phyloP scores from a whole-genome alignment of 2,113 vertebrate species.

The Siphamia tubifer region DNA sequence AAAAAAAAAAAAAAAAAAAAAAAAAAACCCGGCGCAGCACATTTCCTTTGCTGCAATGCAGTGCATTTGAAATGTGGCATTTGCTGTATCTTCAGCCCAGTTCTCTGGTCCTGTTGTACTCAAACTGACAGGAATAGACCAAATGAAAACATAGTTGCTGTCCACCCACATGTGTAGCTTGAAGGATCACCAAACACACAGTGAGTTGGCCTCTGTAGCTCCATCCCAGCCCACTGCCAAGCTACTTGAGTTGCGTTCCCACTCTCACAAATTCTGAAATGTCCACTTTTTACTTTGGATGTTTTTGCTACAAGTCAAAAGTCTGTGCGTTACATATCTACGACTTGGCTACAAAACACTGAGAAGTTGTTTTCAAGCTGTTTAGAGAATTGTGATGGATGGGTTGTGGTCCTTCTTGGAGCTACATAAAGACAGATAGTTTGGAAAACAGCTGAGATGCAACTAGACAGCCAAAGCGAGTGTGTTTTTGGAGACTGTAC shows the following conservation, averaged over 20 bases:
- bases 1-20: slow-evolving; percentile 22
- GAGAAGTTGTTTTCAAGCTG: slow-evolving; percentile 20
- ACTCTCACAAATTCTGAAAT: background rate
- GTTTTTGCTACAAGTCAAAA: background rate
- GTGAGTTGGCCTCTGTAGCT: background rate
- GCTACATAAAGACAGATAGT: background rate
- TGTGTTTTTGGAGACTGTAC: background rate
- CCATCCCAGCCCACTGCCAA: slow-evolving; percentile 6
- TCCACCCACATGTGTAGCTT: background rate
- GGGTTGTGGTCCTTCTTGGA: background rate
- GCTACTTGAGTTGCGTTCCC: background rate
- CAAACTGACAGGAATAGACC: background rate
- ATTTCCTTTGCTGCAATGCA: slow-evolving; percentile 16
- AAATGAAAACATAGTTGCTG: background rate
- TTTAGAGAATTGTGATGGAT: slow-evolving; percentile 21
- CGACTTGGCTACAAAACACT: slow-evolving; percentile 3
- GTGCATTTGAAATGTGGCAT: slow-evolving; percentile 10
- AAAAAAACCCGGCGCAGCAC: slow-evolving; percentile 12
- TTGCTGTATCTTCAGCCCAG: background rate
- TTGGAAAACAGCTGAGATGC: background rate
- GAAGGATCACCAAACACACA: background rate
- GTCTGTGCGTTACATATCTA: background rate
- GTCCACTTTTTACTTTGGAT: background rate
- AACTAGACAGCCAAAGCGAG: background rate
- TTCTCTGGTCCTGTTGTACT: background rate